phyloP scores from a whole-genome alignment of 2,113 vertebrate genomes.

The Carettochelys insculpta region DNA sequence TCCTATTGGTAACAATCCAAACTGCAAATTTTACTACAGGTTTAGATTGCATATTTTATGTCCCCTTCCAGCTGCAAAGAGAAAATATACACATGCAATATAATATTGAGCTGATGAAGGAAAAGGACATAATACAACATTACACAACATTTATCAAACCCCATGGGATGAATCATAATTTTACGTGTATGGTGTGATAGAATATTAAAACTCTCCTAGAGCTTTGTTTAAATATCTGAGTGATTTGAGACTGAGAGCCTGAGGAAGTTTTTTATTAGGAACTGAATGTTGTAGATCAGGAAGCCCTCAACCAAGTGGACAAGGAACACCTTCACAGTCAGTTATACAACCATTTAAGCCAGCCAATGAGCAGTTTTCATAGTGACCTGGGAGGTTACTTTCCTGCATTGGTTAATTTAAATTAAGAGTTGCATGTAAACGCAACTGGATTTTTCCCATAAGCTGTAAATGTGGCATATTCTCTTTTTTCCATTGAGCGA shows the following conservation, averaged over 20 bases:
- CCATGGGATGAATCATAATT: not conserved
- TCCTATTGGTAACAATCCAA: not conserved
- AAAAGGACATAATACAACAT: not conserved
- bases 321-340: not conserved
- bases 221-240: not conserved
- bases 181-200: not conserved
- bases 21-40: not conserved
- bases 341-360: not conserved
- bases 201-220: not conserved
- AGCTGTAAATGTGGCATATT: not conserved
- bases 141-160: not conserved
- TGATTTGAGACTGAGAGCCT: not conserved
- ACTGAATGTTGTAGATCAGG: not conserved
- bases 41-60: constrained; percentile 5
- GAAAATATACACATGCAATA: not conserved
- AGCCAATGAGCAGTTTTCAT: not conserved
- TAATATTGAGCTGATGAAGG: not conserved
- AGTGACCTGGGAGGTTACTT: not conserved
- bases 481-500: not conserved
- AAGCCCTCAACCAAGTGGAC: not conserved
- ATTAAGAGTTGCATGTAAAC: not conserved
- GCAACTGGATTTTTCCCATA: not conserved
- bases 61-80: constrained; percentile 21
- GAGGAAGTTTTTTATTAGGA: not conserved
- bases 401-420: not conserved